Base-by-base conservation (phyloP, 1,140 invertebrate genomes). In the Branchinecta lynchi region DNA sequence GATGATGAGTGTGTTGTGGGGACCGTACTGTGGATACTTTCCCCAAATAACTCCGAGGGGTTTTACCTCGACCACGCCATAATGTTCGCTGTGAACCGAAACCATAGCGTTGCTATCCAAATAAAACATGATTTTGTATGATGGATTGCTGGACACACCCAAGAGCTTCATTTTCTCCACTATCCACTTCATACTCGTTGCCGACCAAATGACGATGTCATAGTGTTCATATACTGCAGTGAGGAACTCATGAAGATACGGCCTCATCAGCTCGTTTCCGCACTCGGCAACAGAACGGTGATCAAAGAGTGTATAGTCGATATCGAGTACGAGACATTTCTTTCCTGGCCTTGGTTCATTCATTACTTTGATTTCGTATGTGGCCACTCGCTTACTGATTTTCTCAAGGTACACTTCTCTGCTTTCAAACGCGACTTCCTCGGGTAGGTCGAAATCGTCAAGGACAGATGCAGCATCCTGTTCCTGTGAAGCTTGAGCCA, bases 111-210 rank as follows among this genome's bases (percentile, higher is more conserved):
- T 78, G 71, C 86, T 89, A 77, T 97, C 94, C 51, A 97, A 78
- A 77, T 93, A 89, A 78, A 96, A 97, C 73, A 89, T 85, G 72
- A 98, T 90, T 80, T 95, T 97, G 76, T 97, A 98, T 71, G 87
- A 84, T 7, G 86, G 81, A 80, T 96, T 86, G 43, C 79, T 84
- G 0, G 86, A 81, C 0, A 97, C 92, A 0, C 93, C 93, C 0
- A 98, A 80, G 32, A 96, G 78, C 69, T 89, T 88, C 93, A 98
- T 96, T 80, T 98, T 98, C 74, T 95, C 91, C 75, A 96, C 90
- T 67, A 98, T 96, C 93, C 93, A 98, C 75, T 92, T 95, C 93
- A 97, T 97, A 72, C 88, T 89, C 1, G 95, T 98, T 0, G 95
- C 95, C 46, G 95, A 96, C 93, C 89, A 90, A 72, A 91, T 92